Base-by-base conservation (phyloP, 2,797 vertebrate genomes). In the Sebastes oblongus region DNA sequence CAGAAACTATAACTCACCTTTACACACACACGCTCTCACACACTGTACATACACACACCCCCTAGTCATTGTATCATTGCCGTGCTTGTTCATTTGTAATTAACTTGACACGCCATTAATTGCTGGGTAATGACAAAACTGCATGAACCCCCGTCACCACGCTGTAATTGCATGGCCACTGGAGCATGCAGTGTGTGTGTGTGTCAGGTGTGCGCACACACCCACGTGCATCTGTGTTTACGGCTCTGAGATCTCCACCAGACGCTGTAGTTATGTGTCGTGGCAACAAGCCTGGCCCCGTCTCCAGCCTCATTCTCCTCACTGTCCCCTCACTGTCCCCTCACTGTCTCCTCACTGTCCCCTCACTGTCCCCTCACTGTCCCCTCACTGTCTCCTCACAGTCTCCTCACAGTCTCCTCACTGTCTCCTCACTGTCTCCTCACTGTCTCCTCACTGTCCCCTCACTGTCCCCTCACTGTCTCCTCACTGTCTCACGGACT, bases 121-220 rank as follows among this genome's bases (percentile, higher is more conserved):
- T 92, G 86, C 79, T 65, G 66, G 71, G 90, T 93, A 90, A 85
- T 85, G 89, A 92, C 89, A 86, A 64, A 77, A 84, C 24, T 55
- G 72, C 82, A 77, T 72, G 65, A 78, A 80, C 70, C 58, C 78
- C 81, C 62, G 12, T 94, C 90, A 90, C 75, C 88, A 84, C 65
- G 13, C 32, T 86, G 82, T 87, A 93, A 92, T 92, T 27, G 24
- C 73, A 75, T 60, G 80, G 64, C 76, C 90, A 81, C 80, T 84
- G 80, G 67, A 89, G 83, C 84, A 60, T 84, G 75, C n/a, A 42
- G 50, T 71, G 82, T 77, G 66, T 79, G 78, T 78, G 58, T 70
- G 32, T 78, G 27, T 80, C 66, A 85, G 71, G 83, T 86, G 76
- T 75, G 75, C 62, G 42, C 29, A 67, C 39, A 64, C 60, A 67